Evolutionary conservation across 2,113 vertebrate genomes (phyloP).

Genomic region (Notothenia rossii): DNA sequence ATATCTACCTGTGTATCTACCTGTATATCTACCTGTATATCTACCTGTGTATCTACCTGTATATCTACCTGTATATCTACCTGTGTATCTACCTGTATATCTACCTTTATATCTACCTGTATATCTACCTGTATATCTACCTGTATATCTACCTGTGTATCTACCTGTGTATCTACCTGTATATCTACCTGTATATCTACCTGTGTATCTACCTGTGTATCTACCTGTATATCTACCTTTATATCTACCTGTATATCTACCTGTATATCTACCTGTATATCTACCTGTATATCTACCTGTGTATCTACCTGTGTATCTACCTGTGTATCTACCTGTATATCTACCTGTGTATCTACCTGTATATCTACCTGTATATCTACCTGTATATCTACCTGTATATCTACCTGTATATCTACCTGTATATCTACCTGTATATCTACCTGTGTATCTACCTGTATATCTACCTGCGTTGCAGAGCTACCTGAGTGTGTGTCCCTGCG

Average conservation of each 20-base stretch:
- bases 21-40: too few species aligned
- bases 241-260: not conserved
- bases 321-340: not conserved
- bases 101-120: not conserved
- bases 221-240: not conserved
- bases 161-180: not conserved
- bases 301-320: not conserved
- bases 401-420: not conserved
- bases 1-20: too few species aligned
- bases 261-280: not conserved
- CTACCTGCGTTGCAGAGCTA: constrained; percentile 68
- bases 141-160: not conserved
- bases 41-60: too few species aligned
- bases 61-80: not conserved
- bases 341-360: not conserved
- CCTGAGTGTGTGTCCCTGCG: constrained; percentile 83
- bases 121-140: not conserved
- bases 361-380: not conserved
- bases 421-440: not conserved
- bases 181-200: not conserved
- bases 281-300: not conserved
- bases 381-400: too few species aligned
- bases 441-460: not conserved
- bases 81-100: not conserved
- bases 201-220: not conserved